These are phyloP conservation scores for Charanyca ferruginea DNA, from an alignment of 2,888 invertebrate species.

Conservation along the genomic window DNA sequence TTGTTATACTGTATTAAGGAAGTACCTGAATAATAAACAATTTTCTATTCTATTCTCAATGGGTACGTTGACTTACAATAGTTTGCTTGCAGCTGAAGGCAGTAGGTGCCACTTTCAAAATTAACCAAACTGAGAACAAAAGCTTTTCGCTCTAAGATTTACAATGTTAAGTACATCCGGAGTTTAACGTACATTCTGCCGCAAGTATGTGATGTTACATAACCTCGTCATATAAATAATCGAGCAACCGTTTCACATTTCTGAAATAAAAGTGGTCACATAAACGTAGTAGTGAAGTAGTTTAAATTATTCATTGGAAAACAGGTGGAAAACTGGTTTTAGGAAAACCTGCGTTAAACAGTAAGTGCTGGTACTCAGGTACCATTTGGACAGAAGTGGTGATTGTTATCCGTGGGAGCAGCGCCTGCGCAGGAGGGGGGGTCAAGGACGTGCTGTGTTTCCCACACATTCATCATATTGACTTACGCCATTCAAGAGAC, in stretches of 20 bases:
- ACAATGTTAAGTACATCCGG: conserved; percentile 47
- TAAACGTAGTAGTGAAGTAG: conserved; percentile 38
- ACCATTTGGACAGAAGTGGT: conserved; percentile 66
- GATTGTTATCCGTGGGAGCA: conserved; percentile 82
- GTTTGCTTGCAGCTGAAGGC: conserved; percentile 1
- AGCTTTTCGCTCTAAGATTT: conserved; percentile 29
- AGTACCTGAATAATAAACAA: background rate
- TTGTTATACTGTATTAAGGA: conserved; percentile 8
- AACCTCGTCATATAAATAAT: conserved; percentile 43
- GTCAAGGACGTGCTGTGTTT: conserved; percentile 79
- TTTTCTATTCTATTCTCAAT: background rate
- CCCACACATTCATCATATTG: conserved; percentile 73
- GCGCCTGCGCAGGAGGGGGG: conserved; percentile 67
- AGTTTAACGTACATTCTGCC: conserved; percentile 21
- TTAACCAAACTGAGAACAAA: conserved; percentile 31
- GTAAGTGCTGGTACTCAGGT: conserved; percentile 42
- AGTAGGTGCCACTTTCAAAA: conserved; percentile 34
- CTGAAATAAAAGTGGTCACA: conserved; percentile 52
- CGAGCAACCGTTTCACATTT: conserved; percentile 50
- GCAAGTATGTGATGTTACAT: conserved; percentile 53
- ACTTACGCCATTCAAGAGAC: conserved; percentile 42
- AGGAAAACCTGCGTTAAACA: conserved; percentile 60
- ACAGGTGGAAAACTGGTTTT: conserved; percentile 68
- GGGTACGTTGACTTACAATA: conserved; percentile 1
- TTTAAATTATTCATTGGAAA: conserved; percentile 48